These are phyloP conservation scores for Todus mexicanus DNA, from an alignment of 2,797 vertebrate species.

Conservation along the genomic window DNA sequence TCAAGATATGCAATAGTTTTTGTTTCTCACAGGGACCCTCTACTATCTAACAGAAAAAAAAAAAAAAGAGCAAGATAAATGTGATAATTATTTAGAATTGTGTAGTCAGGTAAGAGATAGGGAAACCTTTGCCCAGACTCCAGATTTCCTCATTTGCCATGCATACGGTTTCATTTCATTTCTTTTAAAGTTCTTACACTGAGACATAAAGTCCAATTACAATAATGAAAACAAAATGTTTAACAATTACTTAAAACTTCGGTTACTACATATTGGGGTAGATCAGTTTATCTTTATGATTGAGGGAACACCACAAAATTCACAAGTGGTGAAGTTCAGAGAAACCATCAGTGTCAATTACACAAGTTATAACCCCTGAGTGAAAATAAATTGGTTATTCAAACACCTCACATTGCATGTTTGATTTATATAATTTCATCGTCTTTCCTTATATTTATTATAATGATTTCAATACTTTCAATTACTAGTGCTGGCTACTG, in stretches of 20 bases:
- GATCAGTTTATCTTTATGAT: slow-evolving; percentile 20
- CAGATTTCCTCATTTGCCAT: not conserved
- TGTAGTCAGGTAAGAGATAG: not conserved
- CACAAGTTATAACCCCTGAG: not conserved
- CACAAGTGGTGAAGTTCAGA: slow-evolving; percentile 11
- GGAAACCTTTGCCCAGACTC: not conserved
- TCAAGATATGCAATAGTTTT: not conserved
- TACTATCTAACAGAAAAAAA: not conserved
- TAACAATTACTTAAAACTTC: not conserved
- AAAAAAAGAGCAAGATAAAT: not conserved
- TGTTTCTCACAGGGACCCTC: not conserved
- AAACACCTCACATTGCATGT: not conserved
- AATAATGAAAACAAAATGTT: not conserved
- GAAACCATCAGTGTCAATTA: slow-evolving; percentile 28
- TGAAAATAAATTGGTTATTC: slow-evolving; percentile 56
- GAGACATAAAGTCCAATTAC: not conserved
- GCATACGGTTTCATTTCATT: not conserved
- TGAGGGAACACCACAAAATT: slow-evolving; percentile 31
- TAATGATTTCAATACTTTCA: slow-evolving; percentile 32
- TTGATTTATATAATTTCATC: slow-evolving; percentile 26
- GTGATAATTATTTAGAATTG: not conserved
- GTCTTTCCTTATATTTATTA: slow-evolving; percentile 12
- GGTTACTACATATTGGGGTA: not conserved
- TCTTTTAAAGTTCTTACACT: not conserved
- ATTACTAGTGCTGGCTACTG: slow-evolving; percentile 6